Evolutionary conservation across 2,888 invertebrate species (phyloP), one percentile per base, ranked within the genome.

Genomic region (Bellardia bayeri): DNA sequence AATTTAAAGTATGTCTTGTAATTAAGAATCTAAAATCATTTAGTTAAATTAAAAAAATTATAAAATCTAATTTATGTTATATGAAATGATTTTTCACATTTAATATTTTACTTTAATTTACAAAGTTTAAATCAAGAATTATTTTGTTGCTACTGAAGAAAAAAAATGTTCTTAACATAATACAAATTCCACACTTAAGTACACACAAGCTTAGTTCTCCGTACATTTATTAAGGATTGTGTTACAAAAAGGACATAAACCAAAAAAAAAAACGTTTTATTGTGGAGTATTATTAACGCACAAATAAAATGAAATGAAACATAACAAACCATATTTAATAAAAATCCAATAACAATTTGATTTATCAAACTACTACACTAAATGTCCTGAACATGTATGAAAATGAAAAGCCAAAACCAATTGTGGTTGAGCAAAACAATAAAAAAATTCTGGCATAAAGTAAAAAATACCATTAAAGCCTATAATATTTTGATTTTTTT

Each of bases 341-440:
- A 23, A 54, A 61, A 54, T 68, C 51, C 63, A 58, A 61, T 63
- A 58, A 54, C 1, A 61, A 54, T 74, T 79, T 84, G 37, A 72
- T 83, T 72, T 84, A 84, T 74, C 33, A 68, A 69, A 74, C 54
- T 66, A 58, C 78, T 13, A 72, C 6, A 40, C 16, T 16, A 79
- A 79, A 45, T 56, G 30, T 30, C n/a, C 56, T 23, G 40, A 56
- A 8, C 23, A 40, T 42, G 42, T 14, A 23, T n/a, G 23, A 23
- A 72, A 56, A 56, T 56, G 40, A 56, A 40, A 40, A 13, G 71
- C 40, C 23, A 42, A 7, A 71, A 56, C 69, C 13, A 30, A n/a
- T 69, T 64, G n/a, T 14, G 8, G n/a, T 40, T 16, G 16, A 23
- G 23, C 8, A 40, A 16, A 2, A 23, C 9, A 11, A 37, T 23